phyloP scores from a whole-genome alignment of 2,888 invertebrate genomes.

The Melanargia galathea region DNA sequence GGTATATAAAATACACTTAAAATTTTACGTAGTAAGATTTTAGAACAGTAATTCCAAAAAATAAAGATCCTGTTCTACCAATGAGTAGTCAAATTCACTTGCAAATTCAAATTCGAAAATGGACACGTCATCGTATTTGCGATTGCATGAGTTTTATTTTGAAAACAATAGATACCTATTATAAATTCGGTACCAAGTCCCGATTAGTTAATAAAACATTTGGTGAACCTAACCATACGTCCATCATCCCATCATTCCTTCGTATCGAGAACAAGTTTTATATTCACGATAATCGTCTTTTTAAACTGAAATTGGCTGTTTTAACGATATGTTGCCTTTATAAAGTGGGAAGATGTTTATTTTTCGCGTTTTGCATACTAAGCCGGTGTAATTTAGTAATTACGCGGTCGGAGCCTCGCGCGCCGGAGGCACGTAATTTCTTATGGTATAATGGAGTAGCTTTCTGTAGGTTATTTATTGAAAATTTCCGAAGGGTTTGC shows the following conservation, averaged over 20 bases:
- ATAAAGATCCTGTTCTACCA: no score
- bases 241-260: constrained; percentile 73
- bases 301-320: constrained; percentile 53
- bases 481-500: constrained; percentile 4
- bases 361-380: constrained; percentile 63
- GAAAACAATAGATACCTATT: no score
- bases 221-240: constrained; percentile 50
- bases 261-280: constrained; percentile 46
- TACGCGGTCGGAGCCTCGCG: constrained; percentile 49
- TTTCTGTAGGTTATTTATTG: constrained; percentile 25
- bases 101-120: no score
- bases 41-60: no score
- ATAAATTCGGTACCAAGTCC: background rate
- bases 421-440: constrained; percentile 24
- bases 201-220: background rate
- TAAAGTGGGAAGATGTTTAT: constrained; percentile 68
- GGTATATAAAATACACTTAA: no score
- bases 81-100: no score
- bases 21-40: no score
- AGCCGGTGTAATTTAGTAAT: constrained; percentile 73
- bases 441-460: constrained; percentile 26
- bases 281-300: constrained; percentile 44
- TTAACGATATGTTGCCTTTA: constrained; percentile 52
- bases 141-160: no score
- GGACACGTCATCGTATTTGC: no score